Evolutionary conservation across 2,888 invertebrate species (phyloP).

Genomic region (Cenopis cana): DNA sequence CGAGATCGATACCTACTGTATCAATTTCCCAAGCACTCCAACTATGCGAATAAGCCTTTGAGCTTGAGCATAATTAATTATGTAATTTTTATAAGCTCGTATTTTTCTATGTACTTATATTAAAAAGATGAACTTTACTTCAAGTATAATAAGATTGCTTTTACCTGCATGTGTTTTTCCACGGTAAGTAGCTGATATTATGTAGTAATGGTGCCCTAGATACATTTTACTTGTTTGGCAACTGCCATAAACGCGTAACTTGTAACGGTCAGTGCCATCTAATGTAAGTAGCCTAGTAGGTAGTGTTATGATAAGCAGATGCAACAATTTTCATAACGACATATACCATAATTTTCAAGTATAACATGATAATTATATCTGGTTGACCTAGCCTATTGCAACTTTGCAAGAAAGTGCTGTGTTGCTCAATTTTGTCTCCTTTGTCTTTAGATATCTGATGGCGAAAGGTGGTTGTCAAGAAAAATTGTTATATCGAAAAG

Average conservation of each 20-base stretch:
- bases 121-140: not conserved
- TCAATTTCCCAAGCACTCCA: constrained; percentile 36
- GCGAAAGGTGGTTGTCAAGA: not conserved
- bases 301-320: constrained; percentile 34
- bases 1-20: constrained; percentile 38
- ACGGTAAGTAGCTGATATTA: constrained; percentile 23
- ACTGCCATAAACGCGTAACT: constrained; percentile 28
- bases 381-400: constrained; percentile 29
- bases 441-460: not conserved
- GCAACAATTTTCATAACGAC: constrained; percentile 23
- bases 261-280: constrained; percentile 38
- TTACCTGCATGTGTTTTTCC: not conserved
- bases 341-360: constrained; percentile 31
- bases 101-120: not conserved
- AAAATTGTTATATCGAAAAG: not conserved
- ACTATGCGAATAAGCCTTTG: constrained; percentile 14
- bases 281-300: constrained; percentile 32
- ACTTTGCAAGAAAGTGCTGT: not conserved
- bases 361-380: constrained; percentile 21
- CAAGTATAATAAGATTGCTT: not conserved
- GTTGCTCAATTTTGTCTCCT: not conserved
- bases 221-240: constrained; percentile 43
- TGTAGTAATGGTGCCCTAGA: constrained; percentile 44
- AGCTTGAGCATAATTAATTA: not conserved
- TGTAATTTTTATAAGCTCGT: not conserved